Evolutionary conservation across 1,140 invertebrate genomes (phyloP), one percentile per base, ranked within the genome.

Genomic region (Sminthurinus signatus): DNA sequence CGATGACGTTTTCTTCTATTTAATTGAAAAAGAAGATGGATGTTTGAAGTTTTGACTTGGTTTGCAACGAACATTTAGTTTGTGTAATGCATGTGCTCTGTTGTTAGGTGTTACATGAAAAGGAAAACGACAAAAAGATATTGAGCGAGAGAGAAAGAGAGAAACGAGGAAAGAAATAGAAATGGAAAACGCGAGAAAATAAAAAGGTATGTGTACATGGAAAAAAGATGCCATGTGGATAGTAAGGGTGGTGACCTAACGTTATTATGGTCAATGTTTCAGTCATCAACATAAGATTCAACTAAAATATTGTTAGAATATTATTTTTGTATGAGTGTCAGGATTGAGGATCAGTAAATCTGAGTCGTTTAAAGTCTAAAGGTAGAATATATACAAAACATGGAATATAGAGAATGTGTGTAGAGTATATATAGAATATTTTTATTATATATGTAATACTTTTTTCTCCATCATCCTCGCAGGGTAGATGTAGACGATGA

Each of bases 211-310:
- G 39, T 12, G 39, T 12, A n/a, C 10, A 19, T 10, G 8, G 21
- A 8, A 28, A 23, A 28, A 29, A 52, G 50, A 52, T 52, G 50
- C 50, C 50, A 52, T 52, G 50, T 29, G 50, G 50, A 52, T 52
- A 52, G 19, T 4, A 52, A 52, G 50, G 50, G 50, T 52, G 50
- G 50, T 52, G 50, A 52, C 50, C 50, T 25, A 23, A 52, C 14
- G 44, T 10, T 52, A 8, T 52, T 15, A 52, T 52, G 50, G 50
- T 28, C 50, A 52, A 52, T 52, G 27, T 25, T 8, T 10, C 8
- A n/a, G 44, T 48, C 44, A 48, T 21, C 44, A 25, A 10, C 23
- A n/a, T 48, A 25, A 36, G 44, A 48, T 5, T n/a, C 4, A 25
- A 10, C 4, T 48, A 48, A 48, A 48, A 48, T 48, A 48, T 48